Percentiles rank a stretch among this genome's conserved stretches.
These are phyloP conservation scores for Pitangus sulphuratus DNA, from an alignment of 2,797 vertebrate genomes.

Conservation along the genomic window DNA sequence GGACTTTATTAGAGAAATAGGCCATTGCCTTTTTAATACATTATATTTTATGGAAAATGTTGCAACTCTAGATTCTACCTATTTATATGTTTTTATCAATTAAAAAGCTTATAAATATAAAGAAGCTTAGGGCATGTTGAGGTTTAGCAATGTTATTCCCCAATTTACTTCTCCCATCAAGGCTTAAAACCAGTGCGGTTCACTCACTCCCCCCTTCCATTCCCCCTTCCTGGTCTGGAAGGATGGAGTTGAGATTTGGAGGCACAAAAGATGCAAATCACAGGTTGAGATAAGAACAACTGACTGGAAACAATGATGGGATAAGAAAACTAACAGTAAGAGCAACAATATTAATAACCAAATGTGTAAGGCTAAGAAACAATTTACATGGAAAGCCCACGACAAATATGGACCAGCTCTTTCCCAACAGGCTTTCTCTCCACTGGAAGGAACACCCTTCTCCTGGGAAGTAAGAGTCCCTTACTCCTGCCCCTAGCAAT, in stretches of 20 bases:
- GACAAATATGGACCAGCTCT: not conserved
- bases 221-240: not conserved
- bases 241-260: not conserved
- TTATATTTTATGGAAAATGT: not conserved
- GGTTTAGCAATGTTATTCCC: not conserved
- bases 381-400: not conserved
- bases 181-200: not conserved
- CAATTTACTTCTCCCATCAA: not conserved
- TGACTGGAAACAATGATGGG: not conserved
- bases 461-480: not conserved
- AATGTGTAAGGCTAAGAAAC: not conserved
- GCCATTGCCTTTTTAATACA: not conserved
- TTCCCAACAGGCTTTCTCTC: not conserved
- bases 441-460: not conserved
- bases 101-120: not conserved
- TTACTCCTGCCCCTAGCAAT: not conserved
- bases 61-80: not conserved
- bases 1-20: not conserved
- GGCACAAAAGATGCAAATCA: not conserved
- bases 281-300: not conserved
- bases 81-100: not conserved
- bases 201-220: accelerated
- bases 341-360: not conserved
- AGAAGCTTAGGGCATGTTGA: accelerated
- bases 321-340: not conserved